Conservation (phyloP, 2,113 vertebrate genomes). For the Cyphomyrus plagiostoma region DNA sequence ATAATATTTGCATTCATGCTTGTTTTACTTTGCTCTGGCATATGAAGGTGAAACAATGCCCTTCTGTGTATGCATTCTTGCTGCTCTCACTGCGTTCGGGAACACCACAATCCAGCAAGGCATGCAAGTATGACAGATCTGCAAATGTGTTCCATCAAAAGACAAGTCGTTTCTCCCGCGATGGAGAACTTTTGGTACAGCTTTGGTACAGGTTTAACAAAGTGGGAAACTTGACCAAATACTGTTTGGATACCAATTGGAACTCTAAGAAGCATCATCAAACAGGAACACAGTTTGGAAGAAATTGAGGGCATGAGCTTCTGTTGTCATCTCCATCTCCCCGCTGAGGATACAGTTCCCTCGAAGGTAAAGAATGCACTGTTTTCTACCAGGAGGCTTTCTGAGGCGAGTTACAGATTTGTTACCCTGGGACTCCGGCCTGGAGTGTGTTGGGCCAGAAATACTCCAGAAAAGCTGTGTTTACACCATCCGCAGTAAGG, state of each 20-base stretch:
- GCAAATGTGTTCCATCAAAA: neutral
- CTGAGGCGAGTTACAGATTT: neutral
- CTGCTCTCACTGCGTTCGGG: neutral
- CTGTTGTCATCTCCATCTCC: neutral
- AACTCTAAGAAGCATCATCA: neutral
- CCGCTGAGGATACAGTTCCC: too few species aligned
- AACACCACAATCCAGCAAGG: neutral
- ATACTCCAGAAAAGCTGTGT: slow-evolving; percentile 10
- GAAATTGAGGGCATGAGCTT: neutral
- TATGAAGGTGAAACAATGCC: neutral
- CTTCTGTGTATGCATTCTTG: neutral
- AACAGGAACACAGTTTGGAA: neutral
- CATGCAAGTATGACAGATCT: neutral
- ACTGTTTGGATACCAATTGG: neutral
- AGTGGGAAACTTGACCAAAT: neutral
- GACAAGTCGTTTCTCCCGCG: neutral
- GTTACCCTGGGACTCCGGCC: neutral
- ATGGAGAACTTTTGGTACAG: neutral
- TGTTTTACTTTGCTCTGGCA: neutral
- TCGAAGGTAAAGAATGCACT: neutral
- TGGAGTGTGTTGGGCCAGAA: neutral
- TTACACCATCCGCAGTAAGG: slow-evolving; percentile 6
- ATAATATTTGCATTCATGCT: neutral
- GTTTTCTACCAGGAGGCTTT: neutral
- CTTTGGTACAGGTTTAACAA: neutral